A percentile compares a stretch with the other conserved stretches of the same genome.
phyloP scores from a whole-genome alignment of 2,113 vertebrate species.

The Erythrocercus mccallii region DNA sequence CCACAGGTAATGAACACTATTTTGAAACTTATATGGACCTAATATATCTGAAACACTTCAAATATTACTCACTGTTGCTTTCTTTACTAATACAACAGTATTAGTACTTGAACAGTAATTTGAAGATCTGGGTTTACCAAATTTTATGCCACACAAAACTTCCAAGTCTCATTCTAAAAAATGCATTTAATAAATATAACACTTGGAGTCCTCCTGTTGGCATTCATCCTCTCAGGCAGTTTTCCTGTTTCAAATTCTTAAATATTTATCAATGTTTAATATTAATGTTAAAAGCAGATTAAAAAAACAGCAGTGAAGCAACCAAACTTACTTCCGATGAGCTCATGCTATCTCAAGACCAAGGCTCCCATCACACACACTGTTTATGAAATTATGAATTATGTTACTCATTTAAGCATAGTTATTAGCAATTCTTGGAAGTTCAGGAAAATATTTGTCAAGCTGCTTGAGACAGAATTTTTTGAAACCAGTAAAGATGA shows the following conservation, averaged over 20 bases:
- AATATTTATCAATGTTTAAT: conserved; percentile 43
- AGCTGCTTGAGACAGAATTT: neutral
- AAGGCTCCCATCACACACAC: neutral
- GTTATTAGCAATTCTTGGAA: conserved; percentile 36
- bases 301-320: conserved; percentile 2
- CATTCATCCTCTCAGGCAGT: neutral
- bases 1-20: neutral
- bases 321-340: neutral
- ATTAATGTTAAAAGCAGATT: conserved; percentile 37
- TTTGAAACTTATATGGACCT: neutral
- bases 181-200: neutral
- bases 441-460: conserved; percentile 18
- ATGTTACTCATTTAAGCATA: neutral
- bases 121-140: neutral
- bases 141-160: neutral
- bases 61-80: neutral
- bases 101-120: neutral
- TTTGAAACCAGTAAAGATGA: neutral
- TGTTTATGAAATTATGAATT: conserved; percentile 6
- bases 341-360: neutral
- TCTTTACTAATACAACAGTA: neutral
- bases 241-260: conserved; percentile 8
- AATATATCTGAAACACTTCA: neutral
- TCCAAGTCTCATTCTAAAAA: neutral
- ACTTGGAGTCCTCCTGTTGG: neutral